These are phyloP conservation scores for Philantomba maxwellii DNA, from an alignment of 2,113 vertebrate genomes.

Conservation along the genomic window DNA sequence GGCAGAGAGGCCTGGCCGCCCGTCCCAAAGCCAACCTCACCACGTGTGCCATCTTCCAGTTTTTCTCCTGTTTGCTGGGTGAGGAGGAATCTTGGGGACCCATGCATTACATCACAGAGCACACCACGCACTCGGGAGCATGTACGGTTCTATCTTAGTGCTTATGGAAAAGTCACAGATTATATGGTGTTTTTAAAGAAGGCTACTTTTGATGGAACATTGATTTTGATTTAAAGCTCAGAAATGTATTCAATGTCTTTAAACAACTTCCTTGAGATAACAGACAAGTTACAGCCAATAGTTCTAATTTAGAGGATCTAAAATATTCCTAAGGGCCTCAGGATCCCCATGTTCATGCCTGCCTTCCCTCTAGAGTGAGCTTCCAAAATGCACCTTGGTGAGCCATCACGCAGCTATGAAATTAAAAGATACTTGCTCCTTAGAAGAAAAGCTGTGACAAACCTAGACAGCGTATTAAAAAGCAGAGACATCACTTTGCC, in stretches of 20 bases:
- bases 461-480: neutral
- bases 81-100: neutral
- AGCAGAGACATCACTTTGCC: neutral
- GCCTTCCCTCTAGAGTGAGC: neutral
- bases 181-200: neutral
- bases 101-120: rapidly evolving
- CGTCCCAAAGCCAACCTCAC: neutral
- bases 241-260: neutral
- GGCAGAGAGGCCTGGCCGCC: neutral
- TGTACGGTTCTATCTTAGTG: rapidly evolving
- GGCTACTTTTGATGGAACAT: neutral
- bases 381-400: too few species aligned
- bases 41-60: too few species aligned
- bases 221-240: neutral
- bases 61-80: neutral
- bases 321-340: neutral
- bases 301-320: neutral
- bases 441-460: neutral
- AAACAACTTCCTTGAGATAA: neutral
- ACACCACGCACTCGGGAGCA: rapidly evolving
- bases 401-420: neutral
- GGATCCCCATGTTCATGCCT: rapidly evolving
- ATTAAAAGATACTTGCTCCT: neutral
- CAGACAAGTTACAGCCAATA: neutral
- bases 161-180: neutral